Evolutionary conservation across 2,888 invertebrate species (phyloP).

Genomic region (Clusia tigrina): DNA sequence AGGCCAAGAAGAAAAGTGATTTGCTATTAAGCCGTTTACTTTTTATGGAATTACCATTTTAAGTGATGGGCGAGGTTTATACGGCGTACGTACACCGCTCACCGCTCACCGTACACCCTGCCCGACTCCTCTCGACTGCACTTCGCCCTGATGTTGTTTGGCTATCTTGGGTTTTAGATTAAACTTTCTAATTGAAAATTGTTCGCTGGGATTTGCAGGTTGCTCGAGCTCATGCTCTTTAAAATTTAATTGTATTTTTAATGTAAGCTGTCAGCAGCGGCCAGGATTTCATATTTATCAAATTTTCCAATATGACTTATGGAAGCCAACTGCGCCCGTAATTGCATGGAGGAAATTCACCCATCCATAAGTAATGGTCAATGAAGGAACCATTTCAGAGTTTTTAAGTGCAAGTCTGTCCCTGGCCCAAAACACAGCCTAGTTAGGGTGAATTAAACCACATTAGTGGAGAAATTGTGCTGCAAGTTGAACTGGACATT

Average conservation of each 20-base stretch:
- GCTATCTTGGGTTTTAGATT: conserved; percentile 4
- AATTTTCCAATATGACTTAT: too few relatives aligned
- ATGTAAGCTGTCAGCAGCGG: conserved; percentile 1
- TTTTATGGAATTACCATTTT: conserved; percentile 36
- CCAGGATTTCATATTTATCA: neutral
- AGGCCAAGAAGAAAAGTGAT: conserved; percentile 29
- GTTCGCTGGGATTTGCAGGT: conserved; percentile 9
- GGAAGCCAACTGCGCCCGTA: too few relatives aligned
- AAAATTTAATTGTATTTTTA: conserved; percentile 19
- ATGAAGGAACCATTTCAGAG: too few relatives aligned
- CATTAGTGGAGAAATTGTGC: too few relatives aligned
- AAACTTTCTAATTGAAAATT: conserved; percentile 19
- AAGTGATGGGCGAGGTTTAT: conserved; percentile 35
- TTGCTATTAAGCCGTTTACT: conserved; percentile 37
- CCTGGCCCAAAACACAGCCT: too few relatives aligned
- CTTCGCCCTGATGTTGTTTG: neutral
- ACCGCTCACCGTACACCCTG: neutral
- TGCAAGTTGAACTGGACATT: too few relatives aligned
- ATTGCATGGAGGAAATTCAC: too few relatives aligned
- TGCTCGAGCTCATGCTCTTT: too few relatives aligned
- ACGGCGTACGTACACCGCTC: neutral
- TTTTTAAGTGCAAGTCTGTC: too few relatives aligned
- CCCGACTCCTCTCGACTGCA: neutral
- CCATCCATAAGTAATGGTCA: too few relatives aligned
- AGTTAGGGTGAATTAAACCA: too few relatives aligned